Evolutionary conservation across 1,140 invertebrate species (phyloP).

Genomic region (Drosophila kohkoa): DNA sequence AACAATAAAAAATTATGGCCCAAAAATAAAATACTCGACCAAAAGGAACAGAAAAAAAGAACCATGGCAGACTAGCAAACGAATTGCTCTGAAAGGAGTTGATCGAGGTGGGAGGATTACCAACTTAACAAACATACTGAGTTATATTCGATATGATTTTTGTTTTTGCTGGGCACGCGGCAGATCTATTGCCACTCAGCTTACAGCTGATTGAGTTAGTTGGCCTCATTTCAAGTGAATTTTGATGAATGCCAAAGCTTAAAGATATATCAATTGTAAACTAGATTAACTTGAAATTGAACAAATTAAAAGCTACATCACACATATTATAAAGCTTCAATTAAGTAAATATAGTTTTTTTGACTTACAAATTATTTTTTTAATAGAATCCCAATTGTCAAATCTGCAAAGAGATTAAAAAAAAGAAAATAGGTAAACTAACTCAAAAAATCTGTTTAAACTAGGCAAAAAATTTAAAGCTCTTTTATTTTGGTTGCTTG

Average conservation of each 20-base stretch:
- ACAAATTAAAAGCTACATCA: too few species aligned
- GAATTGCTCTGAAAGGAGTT: constrained; percentile 2
- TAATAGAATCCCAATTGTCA: too few species aligned
- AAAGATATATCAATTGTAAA: background rate
- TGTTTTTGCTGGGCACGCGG: background rate
- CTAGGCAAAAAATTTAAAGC: too few species aligned
- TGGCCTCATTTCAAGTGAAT: background rate
- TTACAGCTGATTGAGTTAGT: background rate
- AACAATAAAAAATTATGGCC: constrained; percentile 65
- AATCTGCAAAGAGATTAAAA: too few species aligned
- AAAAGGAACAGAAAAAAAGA: constrained; percentile 12
- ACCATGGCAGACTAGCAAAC: background rate
- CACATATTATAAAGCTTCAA: too few species aligned
- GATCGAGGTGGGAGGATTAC: background rate
- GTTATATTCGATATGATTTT: background rate
- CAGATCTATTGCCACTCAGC: background rate
- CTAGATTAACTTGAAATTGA: too few species aligned
- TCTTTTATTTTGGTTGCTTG: too few species aligned
- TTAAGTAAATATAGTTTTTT: too few species aligned
- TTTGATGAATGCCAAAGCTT: background rate
- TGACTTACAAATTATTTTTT: too few species aligned
- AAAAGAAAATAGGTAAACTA: too few species aligned
- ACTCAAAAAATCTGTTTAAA: too few species aligned
- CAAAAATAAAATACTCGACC: constrained; percentile 13
- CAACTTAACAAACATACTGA: background rate